phyloP scores from a whole-genome alignment of 2,888 invertebrate genomes.

The Apodemia mormo region DNA sequence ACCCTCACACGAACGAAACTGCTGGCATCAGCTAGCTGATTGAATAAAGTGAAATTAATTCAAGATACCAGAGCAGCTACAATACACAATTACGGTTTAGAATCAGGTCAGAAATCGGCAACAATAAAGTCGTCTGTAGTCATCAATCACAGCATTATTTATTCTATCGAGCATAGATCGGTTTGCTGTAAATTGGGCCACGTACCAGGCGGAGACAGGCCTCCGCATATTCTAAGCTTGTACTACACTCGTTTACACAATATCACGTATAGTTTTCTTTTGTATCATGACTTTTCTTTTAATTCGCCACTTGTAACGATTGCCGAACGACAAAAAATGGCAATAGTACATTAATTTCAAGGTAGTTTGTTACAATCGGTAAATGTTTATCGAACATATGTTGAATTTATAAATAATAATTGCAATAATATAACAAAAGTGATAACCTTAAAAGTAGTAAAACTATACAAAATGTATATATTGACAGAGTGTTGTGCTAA shows the following conservation, averaged over 20 bases:
- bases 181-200: constrained; percentile 45
- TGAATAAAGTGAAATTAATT: background rate
- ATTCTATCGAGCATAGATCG: constrained; percentile 63
- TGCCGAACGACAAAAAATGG: too few species aligned
- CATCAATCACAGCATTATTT: constrained; percentile 78
- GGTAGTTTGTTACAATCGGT: too few species aligned
- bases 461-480: too few species aligned
- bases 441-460: too few species aligned
- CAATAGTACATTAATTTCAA: too few species aligned
- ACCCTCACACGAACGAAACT: background rate
- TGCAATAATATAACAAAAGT: too few species aligned
- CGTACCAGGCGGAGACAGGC: constrained; percentile 62
- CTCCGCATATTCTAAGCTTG: constrained; percentile 42
- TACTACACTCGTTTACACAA: constrained; percentile 40
- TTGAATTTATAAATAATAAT: too few species aligned
- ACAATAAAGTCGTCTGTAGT: constrained; percentile 50
- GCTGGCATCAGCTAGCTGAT: background rate
- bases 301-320: constrained; percentile 18
- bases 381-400: too few species aligned
- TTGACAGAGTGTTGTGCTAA: too few species aligned
- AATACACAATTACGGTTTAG: background rate
- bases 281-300: constrained; percentile 24
- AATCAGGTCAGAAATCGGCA: constrained; percentile 41
- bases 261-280: constrained; percentile 43
- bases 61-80: constrained; percentile 7